Conservation (phyloP, 2,888 invertebrate genomes). For the Cephus runcator region DNA sequence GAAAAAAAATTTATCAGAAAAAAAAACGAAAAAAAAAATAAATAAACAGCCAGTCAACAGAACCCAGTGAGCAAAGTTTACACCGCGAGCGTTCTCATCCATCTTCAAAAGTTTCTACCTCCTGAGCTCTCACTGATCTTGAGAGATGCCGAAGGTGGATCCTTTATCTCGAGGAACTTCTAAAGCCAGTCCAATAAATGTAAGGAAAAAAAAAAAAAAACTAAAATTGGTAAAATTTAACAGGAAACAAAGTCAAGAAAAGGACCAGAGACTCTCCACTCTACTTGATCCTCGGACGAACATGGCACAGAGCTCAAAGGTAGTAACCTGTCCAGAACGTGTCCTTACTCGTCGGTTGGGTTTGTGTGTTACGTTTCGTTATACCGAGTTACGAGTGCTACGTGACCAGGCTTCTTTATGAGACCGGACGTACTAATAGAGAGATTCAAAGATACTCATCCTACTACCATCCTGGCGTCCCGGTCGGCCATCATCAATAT, state of each 20-base stretch:
- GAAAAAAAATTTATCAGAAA: not conserved
- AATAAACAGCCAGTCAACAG: not conserved
- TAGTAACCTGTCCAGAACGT: not conserved
- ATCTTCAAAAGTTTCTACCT: not conserved
- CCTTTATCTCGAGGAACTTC: not conserved
- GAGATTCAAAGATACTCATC: constrained; percentile 18
- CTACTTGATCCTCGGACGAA: not conserved
- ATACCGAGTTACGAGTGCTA: constrained; percentile 52
- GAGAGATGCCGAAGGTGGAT: not conserved
- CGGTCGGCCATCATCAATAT: not conserved
- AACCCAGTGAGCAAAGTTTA: not conserved
- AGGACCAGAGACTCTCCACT: not conserved
- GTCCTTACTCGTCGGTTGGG: constrained; percentile 28
- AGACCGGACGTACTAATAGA: constrained; percentile 30
- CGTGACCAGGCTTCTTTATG: constrained; percentile 48
- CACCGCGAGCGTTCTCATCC: not conserved
- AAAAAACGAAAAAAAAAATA: not conserved
- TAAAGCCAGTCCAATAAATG: not conserved
- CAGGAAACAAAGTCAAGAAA: not conserved
- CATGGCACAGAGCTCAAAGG: not conserved
- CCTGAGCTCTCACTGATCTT: not conserved
- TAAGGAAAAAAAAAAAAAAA: not conserved
- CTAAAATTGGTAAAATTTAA: not conserved
- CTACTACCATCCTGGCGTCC: not conserved
- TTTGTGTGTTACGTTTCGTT: constrained; percentile 58